Base-by-base conservation (phyloP, 1,140 invertebrate species). In the Drosophila biarmipes region DNA sequence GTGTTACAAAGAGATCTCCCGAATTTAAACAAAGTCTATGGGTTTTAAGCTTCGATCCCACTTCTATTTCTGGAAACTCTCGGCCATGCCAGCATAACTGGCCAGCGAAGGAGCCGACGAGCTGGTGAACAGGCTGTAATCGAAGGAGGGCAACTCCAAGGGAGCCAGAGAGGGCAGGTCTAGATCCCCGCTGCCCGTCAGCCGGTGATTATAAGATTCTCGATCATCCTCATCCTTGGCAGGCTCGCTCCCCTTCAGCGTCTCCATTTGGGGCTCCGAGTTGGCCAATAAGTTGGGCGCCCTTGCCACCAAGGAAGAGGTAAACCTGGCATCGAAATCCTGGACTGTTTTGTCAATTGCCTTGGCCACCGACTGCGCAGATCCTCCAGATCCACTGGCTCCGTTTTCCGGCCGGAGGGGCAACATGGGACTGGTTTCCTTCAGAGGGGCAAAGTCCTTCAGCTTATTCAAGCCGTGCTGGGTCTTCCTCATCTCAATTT, bases 291-390 rank as follows among this genome's bases (percentile, higher is more conserved):
- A 56, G n/a, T 31, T 49, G 0, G 46, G 5, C 8, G 35, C 11
- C 38, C 64, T 79, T 0, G 52, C 46, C 1, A 53, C 68, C 7
- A 79, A 12, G 0, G 79, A 73, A 0, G 84, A 84, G 0, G 73
- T 87, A 27, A 87, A 87, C 62, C 90, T 91, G 17, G 73, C 87
- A 69, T 91, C 90, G 21, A 91, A 91, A 14, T 91, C 87, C 55
- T 90, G 78, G 1, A 91, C 87, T 29, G 90, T 91, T 40, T 89
- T 91, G 40, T 91, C 90, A 15, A 91, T 91, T 4, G 90, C 90
- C 43, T 91, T 91, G 37, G 90, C 86, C 37, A 91, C 80, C 1
- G 90, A 91, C 21, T 90, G 90, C 0, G 86, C 86, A 0, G 82
- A 91, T 1, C 55, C 75, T 5, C 35, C 68, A 7, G 34, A 29